Evolutionary conservation across 2,888 invertebrate genomes (phyloP).

Genomic region (Gari tellinella): DNA sequence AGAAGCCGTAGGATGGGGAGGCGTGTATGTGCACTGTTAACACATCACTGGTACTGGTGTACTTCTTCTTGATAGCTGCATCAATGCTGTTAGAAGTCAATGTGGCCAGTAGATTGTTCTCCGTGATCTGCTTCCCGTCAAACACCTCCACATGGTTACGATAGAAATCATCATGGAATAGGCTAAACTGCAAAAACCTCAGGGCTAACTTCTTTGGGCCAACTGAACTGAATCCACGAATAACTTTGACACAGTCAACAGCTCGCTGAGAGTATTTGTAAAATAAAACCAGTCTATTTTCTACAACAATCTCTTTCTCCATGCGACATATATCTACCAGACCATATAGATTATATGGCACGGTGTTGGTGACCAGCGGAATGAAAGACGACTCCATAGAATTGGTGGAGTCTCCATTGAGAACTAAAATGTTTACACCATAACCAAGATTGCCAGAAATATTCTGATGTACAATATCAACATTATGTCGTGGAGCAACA

Average conservation of each 20-base stretch:
- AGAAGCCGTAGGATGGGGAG: conserved; percentile 94
- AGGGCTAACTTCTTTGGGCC: conserved; percentile 95
- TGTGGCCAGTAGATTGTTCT: conserved; percentile 58
- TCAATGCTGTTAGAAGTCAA: conserved; percentile 73
- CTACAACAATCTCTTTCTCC: conserved; percentile 94
- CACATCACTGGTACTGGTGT: conserved; percentile 70
- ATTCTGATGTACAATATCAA: conserved; percentile 86
- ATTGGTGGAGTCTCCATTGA: conserved; percentile 93
- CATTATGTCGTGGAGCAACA: conserved; percentile 92
- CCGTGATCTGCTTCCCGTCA: conserved; percentile 95
- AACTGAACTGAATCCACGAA: conserved; percentile 89
- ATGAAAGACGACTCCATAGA: conserved; percentile 91
- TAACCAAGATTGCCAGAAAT: conserved; percentile 91
- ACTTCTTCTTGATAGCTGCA: conserved; percentile 64
- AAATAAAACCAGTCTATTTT: conserved; percentile 95
- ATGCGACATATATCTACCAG: conserved; percentile 98
- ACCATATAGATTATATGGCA: conserved; percentile 96
- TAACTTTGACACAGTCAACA: conserved; percentile 98
- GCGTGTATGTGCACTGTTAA: conserved; percentile 96
- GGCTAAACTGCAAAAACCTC: conserved; percentile 83
- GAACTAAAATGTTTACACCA: conserved; percentile 94
- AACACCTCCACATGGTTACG: conserved; percentile 93
- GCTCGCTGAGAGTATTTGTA: conserved; percentile 98
- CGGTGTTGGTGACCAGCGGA: conserved; percentile 89
- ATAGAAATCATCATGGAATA: conserved; percentile 85